Conservation (phyloP, 2,888 invertebrate genomes). For the Axea sp. region DNA sequence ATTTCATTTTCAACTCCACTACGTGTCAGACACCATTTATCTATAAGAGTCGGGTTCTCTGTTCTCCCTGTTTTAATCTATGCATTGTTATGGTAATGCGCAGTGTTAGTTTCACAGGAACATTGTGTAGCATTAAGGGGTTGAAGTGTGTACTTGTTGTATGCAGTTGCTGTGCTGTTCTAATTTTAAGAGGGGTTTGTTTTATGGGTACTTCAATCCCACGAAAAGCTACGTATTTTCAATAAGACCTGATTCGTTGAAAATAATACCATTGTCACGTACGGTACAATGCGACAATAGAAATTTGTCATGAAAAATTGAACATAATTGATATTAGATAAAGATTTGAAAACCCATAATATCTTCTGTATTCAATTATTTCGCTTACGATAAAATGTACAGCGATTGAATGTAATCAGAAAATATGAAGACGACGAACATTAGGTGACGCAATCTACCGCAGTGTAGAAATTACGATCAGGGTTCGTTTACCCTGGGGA, state of each 20-base stretch:
- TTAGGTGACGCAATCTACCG: no score
- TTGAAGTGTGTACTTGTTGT: constrained; percentile 65
- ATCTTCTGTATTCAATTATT: not conserved
- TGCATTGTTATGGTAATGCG: constrained; percentile 75
- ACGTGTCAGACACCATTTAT: constrained; percentile 68
- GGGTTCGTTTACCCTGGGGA: no score
- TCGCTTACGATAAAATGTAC: not conserved
- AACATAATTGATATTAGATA: constrained; percentile 6
- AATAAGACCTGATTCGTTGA: constrained; percentile 70
- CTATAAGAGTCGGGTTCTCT: constrained; percentile 59
- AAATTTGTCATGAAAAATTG: constrained; percentile 32
- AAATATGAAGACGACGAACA: no score
- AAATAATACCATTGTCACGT: constrained; percentile 54
- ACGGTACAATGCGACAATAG: constrained; percentile 14
- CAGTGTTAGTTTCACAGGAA: constrained; percentile 75
- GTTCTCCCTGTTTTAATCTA: constrained; percentile 64
- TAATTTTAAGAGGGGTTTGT: constrained; percentile 74
- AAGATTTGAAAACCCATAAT: not conserved
- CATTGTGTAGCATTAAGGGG: constrained; percentile 63
- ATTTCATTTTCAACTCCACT: constrained; percentile 68
- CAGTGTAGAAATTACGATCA: no score
- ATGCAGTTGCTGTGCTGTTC: constrained; percentile 70
- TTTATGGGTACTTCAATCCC: constrained; percentile 74
- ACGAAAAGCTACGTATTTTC: constrained; percentile 69
- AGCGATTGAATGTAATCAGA: not conserved